These are phyloP conservation scores for Netelia inedita DNA, from an alignment of 2,888 invertebrate genomes.

Conservation along the genomic window DNA sequence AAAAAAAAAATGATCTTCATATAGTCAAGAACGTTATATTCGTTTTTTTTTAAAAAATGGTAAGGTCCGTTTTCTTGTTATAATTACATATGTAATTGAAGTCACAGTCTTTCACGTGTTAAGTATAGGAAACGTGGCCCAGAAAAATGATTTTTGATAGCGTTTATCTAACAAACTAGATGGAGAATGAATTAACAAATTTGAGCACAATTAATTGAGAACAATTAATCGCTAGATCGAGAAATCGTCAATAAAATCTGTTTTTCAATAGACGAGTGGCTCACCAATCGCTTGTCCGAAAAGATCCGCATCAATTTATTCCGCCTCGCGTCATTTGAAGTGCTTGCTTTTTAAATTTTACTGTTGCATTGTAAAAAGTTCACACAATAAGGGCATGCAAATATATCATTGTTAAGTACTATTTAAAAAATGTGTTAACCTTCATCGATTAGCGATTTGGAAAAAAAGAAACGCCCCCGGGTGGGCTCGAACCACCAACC, in stretches of 20 bases:
- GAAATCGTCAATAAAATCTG: neutral
- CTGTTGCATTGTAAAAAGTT: neutral
- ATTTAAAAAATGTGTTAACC: neutral
- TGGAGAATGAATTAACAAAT: neutral
- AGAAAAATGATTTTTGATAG: slow-evolving; percentile 28
- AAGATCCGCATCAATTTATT: neutral
- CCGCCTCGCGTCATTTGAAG: neutral
- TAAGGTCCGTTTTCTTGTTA: neutral
- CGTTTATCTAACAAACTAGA: slow-evolving; percentile 13
- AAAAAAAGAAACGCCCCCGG: slow-evolving; percentile 91
- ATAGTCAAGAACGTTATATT: too few species aligned
- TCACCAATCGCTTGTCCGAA: neutral
- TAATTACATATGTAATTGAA: slow-evolving; percentile 9
- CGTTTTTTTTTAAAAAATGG: too few species aligned
- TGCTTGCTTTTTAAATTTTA: neutral
- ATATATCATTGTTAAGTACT: neutral
- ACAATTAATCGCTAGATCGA: neutral
- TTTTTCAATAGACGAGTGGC: neutral
- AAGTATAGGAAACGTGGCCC: slow-evolving; percentile 17
- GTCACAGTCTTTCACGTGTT: slow-evolving; percentile 13
- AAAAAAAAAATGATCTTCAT: too few species aligned
- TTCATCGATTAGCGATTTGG: neutral
- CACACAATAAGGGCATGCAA: neutral
- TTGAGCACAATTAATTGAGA: too few species aligned
- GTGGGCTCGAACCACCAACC: slow-evolving; percentile 99